Conservation (phyloP, 2,797 vertebrate genomes). For the Myotis daubentonii region DNA sequence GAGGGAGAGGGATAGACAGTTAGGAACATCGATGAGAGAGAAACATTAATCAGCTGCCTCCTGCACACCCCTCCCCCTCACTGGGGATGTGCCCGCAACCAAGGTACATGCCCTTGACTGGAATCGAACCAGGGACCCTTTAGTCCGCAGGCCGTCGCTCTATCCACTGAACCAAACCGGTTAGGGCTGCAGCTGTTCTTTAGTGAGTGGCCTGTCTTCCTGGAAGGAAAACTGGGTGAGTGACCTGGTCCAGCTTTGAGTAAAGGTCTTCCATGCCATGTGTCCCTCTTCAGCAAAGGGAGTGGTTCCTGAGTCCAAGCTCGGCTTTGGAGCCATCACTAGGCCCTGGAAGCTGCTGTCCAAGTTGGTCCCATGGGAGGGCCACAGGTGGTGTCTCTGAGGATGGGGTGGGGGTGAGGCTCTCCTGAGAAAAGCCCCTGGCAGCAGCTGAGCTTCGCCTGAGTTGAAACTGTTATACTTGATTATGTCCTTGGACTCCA, state of each 20-base stretch:
- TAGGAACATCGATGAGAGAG: too few species aligned
- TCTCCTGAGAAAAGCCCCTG: background rate
- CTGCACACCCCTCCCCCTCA: too few species aligned
- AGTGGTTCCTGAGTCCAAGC: background rate
- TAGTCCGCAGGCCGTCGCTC: too few species aligned
- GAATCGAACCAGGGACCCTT: too few species aligned
- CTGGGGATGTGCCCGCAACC: too few species aligned
- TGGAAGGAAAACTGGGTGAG: background rate
- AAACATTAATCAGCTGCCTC: too few species aligned
- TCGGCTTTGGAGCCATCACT: background rate
- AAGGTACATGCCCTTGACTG: too few species aligned
- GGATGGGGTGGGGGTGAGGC: background rate
- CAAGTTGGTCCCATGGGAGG: background rate
- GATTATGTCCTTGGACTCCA: background rate
- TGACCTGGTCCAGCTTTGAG: background rate
- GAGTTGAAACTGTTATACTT: background rate
- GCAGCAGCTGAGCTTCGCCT: background rate
- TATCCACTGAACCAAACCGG: too few species aligned
- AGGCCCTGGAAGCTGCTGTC: background rate
- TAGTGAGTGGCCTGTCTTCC: background rate
- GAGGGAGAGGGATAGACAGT: too few species aligned
- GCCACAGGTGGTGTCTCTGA: background rate
- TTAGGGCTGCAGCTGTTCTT: background rate
- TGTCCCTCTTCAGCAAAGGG: background rate
- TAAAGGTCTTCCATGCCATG: background rate